A percentile compares a stretch with the other conserved stretches of the same genome.
Conservation (phyloP, 2,113 vertebrate species). For the Emydura subglobosa region DNA sequence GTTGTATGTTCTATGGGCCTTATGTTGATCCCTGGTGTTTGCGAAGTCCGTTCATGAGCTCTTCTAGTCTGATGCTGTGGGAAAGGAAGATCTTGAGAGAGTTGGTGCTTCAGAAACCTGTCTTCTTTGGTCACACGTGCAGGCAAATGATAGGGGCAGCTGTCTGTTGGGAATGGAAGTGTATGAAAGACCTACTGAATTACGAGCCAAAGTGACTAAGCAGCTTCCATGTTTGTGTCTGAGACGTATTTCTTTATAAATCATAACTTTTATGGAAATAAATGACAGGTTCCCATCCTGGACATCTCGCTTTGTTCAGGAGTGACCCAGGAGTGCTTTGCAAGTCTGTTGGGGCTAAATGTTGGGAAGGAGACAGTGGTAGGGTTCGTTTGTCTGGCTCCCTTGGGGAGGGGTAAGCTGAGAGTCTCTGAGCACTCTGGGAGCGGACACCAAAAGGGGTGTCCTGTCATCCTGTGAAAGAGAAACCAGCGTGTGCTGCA, state of each 20-base stretch:
- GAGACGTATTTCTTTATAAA: no score
- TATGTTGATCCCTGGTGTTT: no score
- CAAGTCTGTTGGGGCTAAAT: no score
- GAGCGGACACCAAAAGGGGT: neutral
- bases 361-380: no score
- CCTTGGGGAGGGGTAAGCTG: no score
- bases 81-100: neutral
- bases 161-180: neutral
- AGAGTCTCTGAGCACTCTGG: no score
- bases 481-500: neutral
- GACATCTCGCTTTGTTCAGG: neutral
- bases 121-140: rapidly evolving
- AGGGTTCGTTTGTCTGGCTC: neutral
- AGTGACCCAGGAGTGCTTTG: neutral
- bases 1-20: no score
- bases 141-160: neutral
- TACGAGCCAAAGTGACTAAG: neutral
- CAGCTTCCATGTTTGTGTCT: no score
- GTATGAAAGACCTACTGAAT: neutral
- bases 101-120: no score
- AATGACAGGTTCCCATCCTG: neutral
- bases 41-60: neutral
- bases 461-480: neutral
- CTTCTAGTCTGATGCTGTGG: neutral
- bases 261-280: no score